Conservation (phyloP, 2,888 invertebrate species). For the Cephus sareptanus region DNA sequence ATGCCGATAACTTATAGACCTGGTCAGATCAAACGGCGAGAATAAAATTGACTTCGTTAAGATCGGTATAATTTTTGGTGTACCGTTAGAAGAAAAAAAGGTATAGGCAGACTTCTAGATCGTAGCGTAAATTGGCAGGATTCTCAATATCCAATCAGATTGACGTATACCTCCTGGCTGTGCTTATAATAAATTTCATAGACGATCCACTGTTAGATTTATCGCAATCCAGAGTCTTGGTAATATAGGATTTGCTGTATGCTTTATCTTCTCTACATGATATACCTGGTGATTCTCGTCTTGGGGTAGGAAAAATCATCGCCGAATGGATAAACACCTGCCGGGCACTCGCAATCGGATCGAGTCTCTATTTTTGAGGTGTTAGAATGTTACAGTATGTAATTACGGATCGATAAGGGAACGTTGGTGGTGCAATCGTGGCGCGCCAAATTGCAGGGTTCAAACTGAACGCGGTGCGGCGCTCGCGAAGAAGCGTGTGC, state of each 20-base stretch:
- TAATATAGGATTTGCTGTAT: background rate
- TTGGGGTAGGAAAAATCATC: background rate
- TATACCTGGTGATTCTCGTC: background rate
- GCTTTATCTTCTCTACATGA: background rate
- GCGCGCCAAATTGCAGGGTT: constrained; percentile 40
- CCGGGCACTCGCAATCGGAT: constrained; percentile 9
- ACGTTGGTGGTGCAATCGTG: constrained; percentile 30
- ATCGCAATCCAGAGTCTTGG: background rate
- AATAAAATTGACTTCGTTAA: background rate
- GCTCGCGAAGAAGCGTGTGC: background rate
- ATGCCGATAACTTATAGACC: background rate
- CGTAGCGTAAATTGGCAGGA: background rate
- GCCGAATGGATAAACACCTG: background rate
- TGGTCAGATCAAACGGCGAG: background rate
- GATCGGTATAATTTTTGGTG: background rate
- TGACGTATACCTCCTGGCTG: background rate
- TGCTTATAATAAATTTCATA: background rate
- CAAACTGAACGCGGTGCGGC: constrained; percentile 11
- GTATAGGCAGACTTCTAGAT: background rate
- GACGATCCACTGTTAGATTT: background rate
- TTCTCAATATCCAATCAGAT: background rate
- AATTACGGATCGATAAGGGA: constrained; percentile 44
- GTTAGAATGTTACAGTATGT: constrained; percentile 40
- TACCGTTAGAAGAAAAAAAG: background rate
- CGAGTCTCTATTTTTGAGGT: constrained; percentile 37